A percentile compares a stretch with the other conserved stretches of the same genome.
Conservation (phyloP, 1,140 invertebrate genomes). For the Hestina assimilis region DNA sequence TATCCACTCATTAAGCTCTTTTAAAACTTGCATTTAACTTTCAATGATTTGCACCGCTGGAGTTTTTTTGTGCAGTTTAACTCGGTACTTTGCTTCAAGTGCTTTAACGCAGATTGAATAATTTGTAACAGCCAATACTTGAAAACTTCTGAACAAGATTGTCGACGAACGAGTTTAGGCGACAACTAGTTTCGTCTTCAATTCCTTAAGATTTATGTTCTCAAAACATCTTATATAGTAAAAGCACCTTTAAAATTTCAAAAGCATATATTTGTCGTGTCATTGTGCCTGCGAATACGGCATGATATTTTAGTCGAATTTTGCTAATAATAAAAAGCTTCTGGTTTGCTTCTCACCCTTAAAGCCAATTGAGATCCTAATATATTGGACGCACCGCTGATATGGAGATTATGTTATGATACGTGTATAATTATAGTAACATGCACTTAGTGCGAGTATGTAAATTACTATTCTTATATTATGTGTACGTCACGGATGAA, state of each 20-base stretch:
- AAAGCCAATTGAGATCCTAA: constrained; percentile 38
- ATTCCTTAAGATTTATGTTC: background rate
- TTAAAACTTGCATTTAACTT: constrained; percentile 10
- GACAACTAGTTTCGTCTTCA: background rate
- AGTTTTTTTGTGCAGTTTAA: background rate
- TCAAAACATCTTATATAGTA: no score
- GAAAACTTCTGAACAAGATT: constrained; percentile 7
- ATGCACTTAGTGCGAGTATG: background rate
- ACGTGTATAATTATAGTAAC: constrained; percentile 1
- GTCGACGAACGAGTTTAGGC: background rate
- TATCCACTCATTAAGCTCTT: constrained; percentile 22
- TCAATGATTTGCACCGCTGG: constrained; percentile 6
- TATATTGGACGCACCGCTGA: constrained; percentile 24
- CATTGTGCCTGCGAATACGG: background rate
- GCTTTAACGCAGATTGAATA: constrained; percentile 28
- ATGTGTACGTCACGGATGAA: no score
- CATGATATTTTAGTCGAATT: constrained; percentile 14
- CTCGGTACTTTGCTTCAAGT: constrained; percentile 1
- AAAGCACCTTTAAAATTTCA: background rate
- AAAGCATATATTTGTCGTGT: background rate
- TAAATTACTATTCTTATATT: no score
- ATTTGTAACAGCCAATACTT: constrained; percentile 21
- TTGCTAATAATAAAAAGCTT: constrained; percentile 16
- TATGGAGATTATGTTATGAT: constrained; percentile 36
- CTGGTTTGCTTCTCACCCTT: constrained; percentile 32